A percentile compares a stretch with the other conserved stretches of the same genome.
phyloP scores from a whole-genome alignment of 2,113 vertebrate genomes.

The Pantherophis guttatus region DNA sequence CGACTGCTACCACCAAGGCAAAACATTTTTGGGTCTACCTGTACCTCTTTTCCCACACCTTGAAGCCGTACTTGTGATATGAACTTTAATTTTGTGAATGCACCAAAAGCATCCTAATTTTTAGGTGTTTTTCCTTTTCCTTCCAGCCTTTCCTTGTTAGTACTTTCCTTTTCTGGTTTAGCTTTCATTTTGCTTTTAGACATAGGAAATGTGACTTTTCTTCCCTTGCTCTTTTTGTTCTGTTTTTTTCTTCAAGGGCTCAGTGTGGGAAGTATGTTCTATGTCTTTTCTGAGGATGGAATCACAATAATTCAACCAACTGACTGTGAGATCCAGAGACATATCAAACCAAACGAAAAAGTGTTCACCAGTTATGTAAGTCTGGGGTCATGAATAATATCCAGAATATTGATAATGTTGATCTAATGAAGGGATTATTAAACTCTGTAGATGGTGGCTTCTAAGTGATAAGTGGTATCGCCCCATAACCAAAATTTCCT shows the following conservation, averaged over 20 bases:
- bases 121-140: slow-evolving; percentile 7
- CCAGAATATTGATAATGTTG: not conserved
- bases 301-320: slow-evolving; percentile 84
- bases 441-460: not conserved
- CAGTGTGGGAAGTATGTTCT: slow-evolving; percentile 96
- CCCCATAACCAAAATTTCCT: not conserved
- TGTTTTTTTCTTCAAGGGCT: slow-evolving; percentile 74
- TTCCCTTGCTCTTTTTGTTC: slow-evolving; percentile 28
- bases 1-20: slow-evolving; percentile 43
- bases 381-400: slow-evolving; percentile 26
- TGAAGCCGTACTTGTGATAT: slow-evolving; percentile 44
- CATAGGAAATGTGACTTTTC: not conserved
- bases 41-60: slow-evolving; percentile 47
- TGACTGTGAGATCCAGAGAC: slow-evolving; percentile 89
- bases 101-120: slow-evolving; percentile 26
- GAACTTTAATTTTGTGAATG: slow-evolving; percentile 42
- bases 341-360: slow-evolving; percentile 83
- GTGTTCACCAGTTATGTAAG: slow-evolving; percentile 88
- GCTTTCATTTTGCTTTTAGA: slow-evolving; percentile 13
- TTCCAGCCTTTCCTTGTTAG: not conserved
- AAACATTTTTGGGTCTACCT: slow-evolving; percentile 59
- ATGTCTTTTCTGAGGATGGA: slow-evolving; percentile 89
- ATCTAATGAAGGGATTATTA: not conserved
- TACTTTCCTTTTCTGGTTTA: not conserved
- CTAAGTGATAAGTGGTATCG: not conserved